phyloP scores from a whole-genome alignment of 2,113 vertebrate species.

The Mustela nigripes region DNA sequence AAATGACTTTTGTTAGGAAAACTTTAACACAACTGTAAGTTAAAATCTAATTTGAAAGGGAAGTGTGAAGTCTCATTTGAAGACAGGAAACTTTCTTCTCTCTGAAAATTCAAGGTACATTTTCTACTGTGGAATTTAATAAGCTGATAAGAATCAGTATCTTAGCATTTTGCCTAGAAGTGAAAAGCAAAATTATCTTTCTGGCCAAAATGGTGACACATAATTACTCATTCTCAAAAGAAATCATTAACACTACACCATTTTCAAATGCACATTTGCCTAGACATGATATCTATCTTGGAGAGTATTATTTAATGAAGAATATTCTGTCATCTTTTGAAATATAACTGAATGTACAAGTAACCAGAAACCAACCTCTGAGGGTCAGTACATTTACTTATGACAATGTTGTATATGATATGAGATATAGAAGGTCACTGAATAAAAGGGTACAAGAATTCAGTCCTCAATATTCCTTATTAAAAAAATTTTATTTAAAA shows the following conservation, averaged over 20 bases:
- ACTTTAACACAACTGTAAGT: background rate
- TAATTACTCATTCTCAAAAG: constrained; percentile 84
- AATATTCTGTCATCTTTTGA: constrained; percentile 72
- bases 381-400: constrained; percentile 31
- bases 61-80: constrained; percentile 48
- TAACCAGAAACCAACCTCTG: constrained; percentile 60
- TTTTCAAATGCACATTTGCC: constrained; percentile 67
- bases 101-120: constrained; percentile 64
- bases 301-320: constrained; percentile 73
- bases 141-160: constrained; percentile 79
- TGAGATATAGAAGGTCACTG: background rate
- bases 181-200: constrained; percentile 83
- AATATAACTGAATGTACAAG: constrained; percentile 56
- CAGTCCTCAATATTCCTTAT: background rate
- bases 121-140: constrained; percentile 78
- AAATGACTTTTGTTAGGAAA: constrained; percentile 44
- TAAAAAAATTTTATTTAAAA: background rate
- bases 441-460: background rate
- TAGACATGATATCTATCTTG: constrained; percentile 72
- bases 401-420: background rate
- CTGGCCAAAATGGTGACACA: constrained; percentile 80
- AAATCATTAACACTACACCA: constrained; percentile 74
- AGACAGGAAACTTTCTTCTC: constrained; percentile 48
- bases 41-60: constrained; percentile 49
- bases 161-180: constrained; percentile 3